phyloP scores from a whole-genome alignment of 37 sponge, comb jelly and placozoan species.

The Chondrosia reniformis region DNA sequence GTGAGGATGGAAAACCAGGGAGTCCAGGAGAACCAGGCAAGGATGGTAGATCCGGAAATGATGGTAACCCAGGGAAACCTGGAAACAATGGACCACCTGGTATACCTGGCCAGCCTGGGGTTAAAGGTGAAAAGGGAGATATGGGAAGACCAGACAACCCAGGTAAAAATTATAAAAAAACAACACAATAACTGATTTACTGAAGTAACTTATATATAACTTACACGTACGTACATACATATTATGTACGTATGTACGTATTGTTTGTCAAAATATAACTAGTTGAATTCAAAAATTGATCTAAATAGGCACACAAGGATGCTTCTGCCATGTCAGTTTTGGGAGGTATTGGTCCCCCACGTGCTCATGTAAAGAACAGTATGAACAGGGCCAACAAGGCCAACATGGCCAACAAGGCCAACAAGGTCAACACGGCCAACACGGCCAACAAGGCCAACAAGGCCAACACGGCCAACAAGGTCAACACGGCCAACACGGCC shows the following conservation, averaged over 20 bases:
- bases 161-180: too few species aligned
- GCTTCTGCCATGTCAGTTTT: too few species aligned
- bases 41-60: neutral
- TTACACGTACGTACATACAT: too few species aligned
- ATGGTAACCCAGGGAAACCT: constrained; percentile 5
- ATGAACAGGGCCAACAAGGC: neutral
- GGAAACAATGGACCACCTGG: neutral
- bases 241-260: too few species aligned
- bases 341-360: too few species aligned
- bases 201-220: too few species aligned
- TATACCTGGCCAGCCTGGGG: neutral
- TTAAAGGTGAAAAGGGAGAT: neutral
- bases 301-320: too few species aligned
- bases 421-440: neutral
- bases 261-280: too few species aligned
- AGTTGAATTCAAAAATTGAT: too few species aligned
- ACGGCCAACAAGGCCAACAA: neutral
- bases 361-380: too few species aligned
- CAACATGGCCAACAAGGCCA: neutral
- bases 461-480: neutral
- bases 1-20: neutral
- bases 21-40: neutral
- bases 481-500: neutral
- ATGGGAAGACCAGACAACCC: neutral
- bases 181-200: too few species aligned